Evolutionary conservation across 2,797 vertebrate genomes (phyloP).

Genomic region (Simalia tracyae): DNA sequence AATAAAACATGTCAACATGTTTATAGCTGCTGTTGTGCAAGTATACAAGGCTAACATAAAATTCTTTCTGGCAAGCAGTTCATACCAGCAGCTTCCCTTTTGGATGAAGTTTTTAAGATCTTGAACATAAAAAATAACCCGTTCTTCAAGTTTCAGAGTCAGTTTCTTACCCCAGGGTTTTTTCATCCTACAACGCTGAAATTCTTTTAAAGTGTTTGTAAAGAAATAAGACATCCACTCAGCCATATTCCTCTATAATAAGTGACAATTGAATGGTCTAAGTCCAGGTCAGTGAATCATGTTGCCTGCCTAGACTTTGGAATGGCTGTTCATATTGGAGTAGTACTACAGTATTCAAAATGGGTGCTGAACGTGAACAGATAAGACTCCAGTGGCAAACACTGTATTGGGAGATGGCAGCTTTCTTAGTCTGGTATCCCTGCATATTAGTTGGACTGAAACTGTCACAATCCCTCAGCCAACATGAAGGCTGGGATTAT

Average conservation of each 20-base stretch:
- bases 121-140: neutral
- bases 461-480: neutral
- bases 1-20: constrained; percentile 2
- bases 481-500: neutral
- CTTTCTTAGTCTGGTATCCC: neutral
- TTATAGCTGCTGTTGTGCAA: neutral
- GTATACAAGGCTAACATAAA: neutral
- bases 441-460: neutral
- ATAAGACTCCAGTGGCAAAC: neutral
- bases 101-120: neutral
- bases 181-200: neutral
- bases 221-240: neutral
- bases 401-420: neutral
- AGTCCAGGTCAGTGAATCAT: neutral
- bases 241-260: neutral
- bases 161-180: neutral
- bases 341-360: neutral
- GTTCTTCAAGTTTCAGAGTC: neutral
- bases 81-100: neutral
- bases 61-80: neutral
- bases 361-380: neutral
- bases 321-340: neutral
- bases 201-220: neutral
- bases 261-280: neutral
- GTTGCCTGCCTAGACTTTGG: neutral